Conservation (phyloP, 2,113 vertebrate species). For the Ictalurus punctatus region DNA sequence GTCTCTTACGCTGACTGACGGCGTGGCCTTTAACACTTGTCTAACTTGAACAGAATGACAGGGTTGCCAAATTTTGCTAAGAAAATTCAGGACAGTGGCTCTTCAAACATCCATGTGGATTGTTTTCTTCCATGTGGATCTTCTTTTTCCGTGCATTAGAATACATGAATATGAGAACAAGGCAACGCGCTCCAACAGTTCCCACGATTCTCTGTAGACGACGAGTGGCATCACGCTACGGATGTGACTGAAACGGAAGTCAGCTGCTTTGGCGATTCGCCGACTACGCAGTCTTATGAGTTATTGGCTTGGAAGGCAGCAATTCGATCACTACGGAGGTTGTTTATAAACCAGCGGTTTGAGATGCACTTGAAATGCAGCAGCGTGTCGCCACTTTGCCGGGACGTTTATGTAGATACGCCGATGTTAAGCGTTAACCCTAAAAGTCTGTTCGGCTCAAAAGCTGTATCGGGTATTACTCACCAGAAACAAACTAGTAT, state of each 20-base stretch:
- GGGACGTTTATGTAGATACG: neutral
- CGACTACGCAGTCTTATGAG: neutral
- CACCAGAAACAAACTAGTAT: too few species aligned
- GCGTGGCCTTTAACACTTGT: neutral
- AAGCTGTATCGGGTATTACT: neutral
- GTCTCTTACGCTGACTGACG: neutral
- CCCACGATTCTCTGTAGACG: slow-evolving; percentile 35
- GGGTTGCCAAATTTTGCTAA: neutral
- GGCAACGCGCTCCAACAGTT: neutral
- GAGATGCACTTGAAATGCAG: neutral
- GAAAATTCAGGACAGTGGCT: neutral
- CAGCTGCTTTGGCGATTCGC: neutral
- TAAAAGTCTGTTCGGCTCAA: neutral
- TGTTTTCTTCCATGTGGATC: neutral
- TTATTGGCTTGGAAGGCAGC: neutral
- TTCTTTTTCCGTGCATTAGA: neutral
- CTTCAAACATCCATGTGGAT: neutral
- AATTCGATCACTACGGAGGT: neutral
- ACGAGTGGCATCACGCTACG: neutral
- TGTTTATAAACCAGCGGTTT: neutral
- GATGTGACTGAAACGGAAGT: neutral
- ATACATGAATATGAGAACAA: neutral
- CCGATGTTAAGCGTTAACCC: neutral
- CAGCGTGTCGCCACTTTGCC: neutral
- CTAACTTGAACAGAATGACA: neutral